These are phyloP conservation scores for Prosapia bicincta DNA, from an alignment of 2,888 invertebrate species.

Conservation along the genomic window DNA sequence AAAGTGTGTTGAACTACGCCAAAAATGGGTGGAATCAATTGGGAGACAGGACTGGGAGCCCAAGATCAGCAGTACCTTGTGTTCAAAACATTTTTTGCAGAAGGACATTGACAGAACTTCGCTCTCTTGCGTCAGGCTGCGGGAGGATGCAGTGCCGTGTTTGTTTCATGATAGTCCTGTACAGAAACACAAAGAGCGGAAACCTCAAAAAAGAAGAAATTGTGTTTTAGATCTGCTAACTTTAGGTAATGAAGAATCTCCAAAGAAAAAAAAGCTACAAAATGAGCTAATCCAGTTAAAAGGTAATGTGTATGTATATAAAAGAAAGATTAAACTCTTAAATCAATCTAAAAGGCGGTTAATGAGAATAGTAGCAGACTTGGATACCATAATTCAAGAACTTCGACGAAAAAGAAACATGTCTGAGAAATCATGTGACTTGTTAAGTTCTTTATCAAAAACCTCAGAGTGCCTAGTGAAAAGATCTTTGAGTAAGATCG, in stretches of 20 bases:
- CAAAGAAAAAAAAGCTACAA: not conserved
- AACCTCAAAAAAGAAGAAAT: not conserved
- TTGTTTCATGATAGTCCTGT: not conserved
- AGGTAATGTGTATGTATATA: not conserved
- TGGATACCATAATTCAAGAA: conserved; percentile 6
- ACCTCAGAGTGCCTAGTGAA: conserved; percentile 4
- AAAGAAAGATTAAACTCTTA: not conserved
- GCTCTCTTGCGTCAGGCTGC: not conserved
- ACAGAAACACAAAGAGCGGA: not conserved
- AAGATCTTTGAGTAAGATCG: not conserved
- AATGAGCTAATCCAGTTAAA: not conserved
- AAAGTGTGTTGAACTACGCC: not conserved
- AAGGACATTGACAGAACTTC: conserved; percentile 1
- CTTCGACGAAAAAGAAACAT: conserved; percentile 4
- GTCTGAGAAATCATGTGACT: conserved; percentile 1
- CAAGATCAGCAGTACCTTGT: not conserved
- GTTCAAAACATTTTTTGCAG: conserved; percentile 6
- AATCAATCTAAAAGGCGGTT: not conserved
- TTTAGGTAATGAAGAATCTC: not conserved
- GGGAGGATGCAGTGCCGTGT: conserved; percentile 5
- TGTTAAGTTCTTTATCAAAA: not conserved
- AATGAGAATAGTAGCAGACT: not conserved
- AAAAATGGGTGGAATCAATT: conserved; percentile 16
- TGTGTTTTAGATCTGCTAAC: not conserved
- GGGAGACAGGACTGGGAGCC: not conserved